phyloP scores from a whole-genome alignment of 2,888 invertebrate genomes.

The Agonum fuliginosum region DNA sequence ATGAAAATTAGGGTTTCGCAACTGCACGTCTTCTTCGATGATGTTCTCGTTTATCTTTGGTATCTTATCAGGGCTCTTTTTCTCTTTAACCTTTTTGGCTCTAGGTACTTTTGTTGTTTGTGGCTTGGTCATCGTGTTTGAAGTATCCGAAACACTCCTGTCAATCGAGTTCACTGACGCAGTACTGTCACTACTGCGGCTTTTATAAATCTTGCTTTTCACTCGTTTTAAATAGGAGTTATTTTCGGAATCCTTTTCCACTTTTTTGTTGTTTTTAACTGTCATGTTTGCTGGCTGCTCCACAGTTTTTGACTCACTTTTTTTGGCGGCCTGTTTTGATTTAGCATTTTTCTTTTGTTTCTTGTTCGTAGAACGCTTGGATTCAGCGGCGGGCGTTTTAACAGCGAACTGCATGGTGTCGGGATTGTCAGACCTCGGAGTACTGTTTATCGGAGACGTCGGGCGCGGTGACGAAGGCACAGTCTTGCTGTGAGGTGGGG shows the following conservation, averaged over 20 bases:
- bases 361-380: slow-evolving; percentile 50
- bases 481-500: slow-evolving; percentile 4
- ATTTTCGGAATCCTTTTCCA: slow-evolving; percentile 58
- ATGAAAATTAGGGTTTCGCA: slow-evolving; percentile 65
- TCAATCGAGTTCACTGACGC: slow-evolving; percentile 60
- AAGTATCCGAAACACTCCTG: slow-evolving; percentile 22
- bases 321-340: slow-evolving; percentile 54
- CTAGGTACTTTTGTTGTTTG: slow-evolving; percentile 62
- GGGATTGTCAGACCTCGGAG: background rate
- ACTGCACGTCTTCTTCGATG: slow-evolving; percentile 60
- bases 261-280: slow-evolving; percentile 41
- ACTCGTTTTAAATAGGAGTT: slow-evolving; percentile 71
- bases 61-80: slow-evolving; percentile 61
- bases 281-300: slow-evolving; percentile 24
- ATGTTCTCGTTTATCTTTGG: slow-evolving; percentile 65
- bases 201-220: slow-evolving; percentile 71
- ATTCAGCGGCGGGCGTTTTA: slow-evolving; percentile 55
- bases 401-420: slow-evolving; percentile 52
- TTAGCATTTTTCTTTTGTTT: slow-evolving; percentile 58
- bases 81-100: slow-evolving; percentile 65
- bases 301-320: background rate
- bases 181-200: slow-evolving; percentile 64
- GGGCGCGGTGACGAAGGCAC: slow-evolving; percentile 13
- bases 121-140: slow-evolving; percentile 26
- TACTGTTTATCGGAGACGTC: slow-evolving; percentile 33